phyloP scores from a whole-genome alignment of 2,113 vertebrate species.

The Eulemur macaco region DNA sequence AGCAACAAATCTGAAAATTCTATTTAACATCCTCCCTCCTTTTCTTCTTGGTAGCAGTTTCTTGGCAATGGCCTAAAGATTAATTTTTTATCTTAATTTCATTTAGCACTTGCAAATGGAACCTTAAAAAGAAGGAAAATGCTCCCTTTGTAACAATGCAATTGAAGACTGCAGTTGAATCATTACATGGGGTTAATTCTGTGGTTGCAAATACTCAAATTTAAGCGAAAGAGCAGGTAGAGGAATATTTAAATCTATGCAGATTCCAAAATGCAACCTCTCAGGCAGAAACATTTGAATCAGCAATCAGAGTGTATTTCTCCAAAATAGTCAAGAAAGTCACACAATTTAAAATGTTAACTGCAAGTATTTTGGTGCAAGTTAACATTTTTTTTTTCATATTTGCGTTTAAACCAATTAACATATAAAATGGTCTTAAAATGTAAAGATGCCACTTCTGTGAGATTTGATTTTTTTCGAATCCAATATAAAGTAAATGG shows the following conservation, averaged over 20 bases:
- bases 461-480: neutral
- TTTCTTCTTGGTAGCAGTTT: neutral
- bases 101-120: slow-evolving; percentile 38
- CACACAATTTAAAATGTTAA: neutral
- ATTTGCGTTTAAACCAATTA: slow-evolving; percentile 51
- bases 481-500: neutral
- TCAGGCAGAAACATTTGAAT: neutral
- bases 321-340: slow-evolving; percentile 11
- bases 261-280: neutral
- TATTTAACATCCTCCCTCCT: neutral
- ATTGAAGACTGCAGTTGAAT: slow-evolving; percentile 37
- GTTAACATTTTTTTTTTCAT: slow-evolving; percentile 45
- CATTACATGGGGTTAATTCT: neutral
- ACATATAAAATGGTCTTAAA: slow-evolving; percentile 21
- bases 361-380: neutral
- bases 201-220: neutral
- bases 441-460: neutral
- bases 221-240: neutral
- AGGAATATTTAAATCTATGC: neutral
- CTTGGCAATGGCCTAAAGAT: slow-evolving; percentile 16
- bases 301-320: neutral
- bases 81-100: slow-evolving; percentile 36
- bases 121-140: slow-evolving; percentile 35
- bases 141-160: neutral
- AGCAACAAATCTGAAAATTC: slow-evolving; percentile 11